Evolutionary conservation across 2,113 vertebrate species (phyloP), one percentile per base, ranked within the genome.

Genomic region (Bombycilla garrulus): DNA sequence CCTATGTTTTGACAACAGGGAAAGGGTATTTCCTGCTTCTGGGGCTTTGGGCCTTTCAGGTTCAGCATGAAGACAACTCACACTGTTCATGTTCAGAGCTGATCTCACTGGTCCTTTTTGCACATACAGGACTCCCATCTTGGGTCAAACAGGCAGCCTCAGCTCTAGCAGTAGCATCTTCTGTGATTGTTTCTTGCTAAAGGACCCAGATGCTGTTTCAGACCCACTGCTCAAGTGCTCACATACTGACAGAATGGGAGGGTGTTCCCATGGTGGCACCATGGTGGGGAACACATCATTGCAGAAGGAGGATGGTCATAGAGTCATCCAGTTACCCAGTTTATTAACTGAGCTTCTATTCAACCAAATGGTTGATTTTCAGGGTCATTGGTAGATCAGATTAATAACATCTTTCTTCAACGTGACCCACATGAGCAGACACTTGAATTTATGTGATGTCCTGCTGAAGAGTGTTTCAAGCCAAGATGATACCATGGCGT

Each of bases 271-370:
- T 33, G 35, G 35, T 14, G 51, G 29, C 42, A 51, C 19, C 24
- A 4, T 0, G 2, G 31, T 48, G 57, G 10, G 48, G 35, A 42
- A 12, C 61, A 36, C 45, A 3, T 56, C 0, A 0, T 4, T 76
- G 61, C 25, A 69, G 51, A 74, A 62, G 26, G 38, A 78, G 26
- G 11, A 24, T 53, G 40, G 29, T 70, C 53, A 19, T 62, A 4
- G 3, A 40, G 31, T 85, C 54, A 60, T 23, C 11, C 9, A 4
- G 16, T 58, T 74, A 71, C 21, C 42, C 14, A 12, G 0, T 51
- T 78, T 40, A 64, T 67, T 64, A 66, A 44, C 0, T 35, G 12
- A 88, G 42, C 71, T 72, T 90, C 56, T 74, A 3, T 51, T 88
- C 22, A 58, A 54, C 51, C 36, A 58, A 3, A 9, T 28, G 40